These are phyloP conservation scores for Pyxicephalus adspersus DNA, from an alignment of 2,113 vertebrate genomes.

Conservation along the genomic window DNA sequence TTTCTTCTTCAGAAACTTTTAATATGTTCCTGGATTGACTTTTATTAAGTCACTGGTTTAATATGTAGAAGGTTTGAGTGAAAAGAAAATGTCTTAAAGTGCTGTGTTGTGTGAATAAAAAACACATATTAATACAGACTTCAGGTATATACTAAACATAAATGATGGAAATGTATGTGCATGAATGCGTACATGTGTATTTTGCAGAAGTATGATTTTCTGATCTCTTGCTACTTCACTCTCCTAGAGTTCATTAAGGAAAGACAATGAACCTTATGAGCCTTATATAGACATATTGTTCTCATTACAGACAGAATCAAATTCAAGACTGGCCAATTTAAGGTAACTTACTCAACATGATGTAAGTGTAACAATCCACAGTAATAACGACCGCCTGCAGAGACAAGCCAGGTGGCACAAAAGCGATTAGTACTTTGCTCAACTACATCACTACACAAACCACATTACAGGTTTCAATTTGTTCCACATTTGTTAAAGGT, in stretches of 20 bases:
- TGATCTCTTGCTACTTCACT: background rate
- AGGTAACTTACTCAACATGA: conserved; percentile 52
- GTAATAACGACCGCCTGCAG: conserved; percentile 52
- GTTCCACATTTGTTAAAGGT: conserved; percentile 31
- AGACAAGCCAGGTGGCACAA: conserved; percentile 50
- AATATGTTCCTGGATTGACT: no score
- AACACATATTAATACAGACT: background rate
- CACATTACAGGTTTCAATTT: conserved; percentile 35
- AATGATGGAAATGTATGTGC: no score
- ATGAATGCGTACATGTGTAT: background rate
- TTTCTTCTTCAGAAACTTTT: no score
- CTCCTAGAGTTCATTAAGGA: conserved; percentile 44
- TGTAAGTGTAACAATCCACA: conserved; percentile 41
- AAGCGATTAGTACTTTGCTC: conserved; percentile 53
- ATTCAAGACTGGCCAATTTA: conserved; percentile 52
- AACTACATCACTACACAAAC: conserved; percentile 41
- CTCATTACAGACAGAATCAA: conserved; percentile 54
- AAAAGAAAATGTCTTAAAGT: no score
- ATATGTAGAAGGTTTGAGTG: no score
- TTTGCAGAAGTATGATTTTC: conserved; percentile 12
- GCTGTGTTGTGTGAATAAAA: background rate
- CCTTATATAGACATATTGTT: conserved; percentile 48
- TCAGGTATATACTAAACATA: background rate
- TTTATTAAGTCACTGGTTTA: no score
- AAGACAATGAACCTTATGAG: conserved; percentile 49